phyloP scores from a whole-genome alignment of 1,140 invertebrate species.

The Leptinotarsa undecemlineata region DNA sequence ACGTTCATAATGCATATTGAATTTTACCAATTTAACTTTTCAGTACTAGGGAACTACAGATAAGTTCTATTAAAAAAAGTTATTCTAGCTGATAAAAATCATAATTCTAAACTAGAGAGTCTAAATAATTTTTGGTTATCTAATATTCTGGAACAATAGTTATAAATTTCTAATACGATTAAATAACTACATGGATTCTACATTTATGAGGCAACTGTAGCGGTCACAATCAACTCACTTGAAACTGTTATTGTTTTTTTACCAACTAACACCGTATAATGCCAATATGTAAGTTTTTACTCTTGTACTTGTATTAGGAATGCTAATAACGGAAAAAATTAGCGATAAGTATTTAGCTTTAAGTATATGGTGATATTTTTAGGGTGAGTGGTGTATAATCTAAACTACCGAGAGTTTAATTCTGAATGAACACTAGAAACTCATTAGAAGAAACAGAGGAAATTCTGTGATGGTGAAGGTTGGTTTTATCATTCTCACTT shows the following conservation, averaged over 20 bases:
- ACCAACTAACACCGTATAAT: conserved; percentile 35
- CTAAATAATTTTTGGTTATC: conserved; percentile 26
- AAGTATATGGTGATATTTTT: too few relatives aligned
- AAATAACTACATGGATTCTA: conserved; percentile 36
- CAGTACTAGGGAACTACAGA: conserved; percentile 17
- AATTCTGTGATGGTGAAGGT: too few relatives aligned
- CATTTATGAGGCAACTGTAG: conserved; percentile 28
- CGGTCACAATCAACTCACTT: conserved; percentile 48
- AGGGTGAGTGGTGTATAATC: too few relatives aligned
- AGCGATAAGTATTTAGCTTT: too few relatives aligned
- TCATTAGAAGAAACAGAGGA: too few relatives aligned
- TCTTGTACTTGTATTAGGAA: background rate
- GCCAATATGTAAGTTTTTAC: conserved; percentile 35
- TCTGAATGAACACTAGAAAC: too few relatives aligned
- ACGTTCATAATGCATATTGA: conserved; percentile 29
- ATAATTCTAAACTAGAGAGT: conserved; percentile 22
- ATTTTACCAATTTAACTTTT: conserved; percentile 16
- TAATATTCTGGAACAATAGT: conserved; percentile 23
- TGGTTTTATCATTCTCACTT: too few relatives aligned
- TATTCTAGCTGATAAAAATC: conserved; percentile 11
- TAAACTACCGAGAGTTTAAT: too few relatives aligned
- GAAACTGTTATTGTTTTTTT: conserved; percentile 37
- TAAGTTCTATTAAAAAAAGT: conserved; percentile 15
- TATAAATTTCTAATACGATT: conserved; percentile 31
- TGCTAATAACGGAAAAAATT: too few relatives aligned